phyloP scores from a whole-genome alignment of 2,797 vertebrate species.

The Borostomias antarcticus region DNA sequence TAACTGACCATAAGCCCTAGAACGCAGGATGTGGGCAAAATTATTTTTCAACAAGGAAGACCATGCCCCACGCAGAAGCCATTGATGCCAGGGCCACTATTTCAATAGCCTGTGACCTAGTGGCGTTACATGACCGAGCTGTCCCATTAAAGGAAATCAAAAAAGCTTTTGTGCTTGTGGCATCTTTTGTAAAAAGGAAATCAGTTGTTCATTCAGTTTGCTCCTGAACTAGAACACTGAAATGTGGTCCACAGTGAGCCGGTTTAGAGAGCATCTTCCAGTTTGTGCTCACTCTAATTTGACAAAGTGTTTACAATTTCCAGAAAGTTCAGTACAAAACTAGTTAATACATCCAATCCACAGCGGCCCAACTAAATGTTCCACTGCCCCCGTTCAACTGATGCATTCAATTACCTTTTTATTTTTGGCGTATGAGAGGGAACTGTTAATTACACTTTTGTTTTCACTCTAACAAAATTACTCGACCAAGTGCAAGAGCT shows the following conservation, averaged over 20 bases:
- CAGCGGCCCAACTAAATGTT: conserved; percentile 56
- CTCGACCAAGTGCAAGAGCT: conserved; percentile 73
- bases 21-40: not conserved
- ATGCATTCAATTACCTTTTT: conserved; percentile 59
- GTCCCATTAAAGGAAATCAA: not conserved
- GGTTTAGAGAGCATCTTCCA: conserved; percentile 34
- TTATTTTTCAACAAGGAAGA: not conserved
- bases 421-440: conserved; percentile 61
- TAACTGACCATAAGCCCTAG: conserved; percentile 17
- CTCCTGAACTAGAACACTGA: not conserved
- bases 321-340: conserved; percentile 27
- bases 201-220: not conserved
- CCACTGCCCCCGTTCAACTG: conserved; percentile 59
- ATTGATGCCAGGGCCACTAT: not conserved
- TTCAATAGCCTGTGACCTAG: not conserved
- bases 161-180: not conserved
- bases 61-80: not conserved
- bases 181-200: not conserved
- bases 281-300: conserved; percentile 35
- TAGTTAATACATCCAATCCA: conserved; percentile 48
- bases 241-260: conserved; percentile 33
- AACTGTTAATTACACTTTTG: conserved; percentile 74
- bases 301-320: conserved; percentile 41
- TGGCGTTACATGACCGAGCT: not conserved
- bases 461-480: conserved; percentile 75